Evolutionary conservation across 2,888 invertebrate species (phyloP).

Genomic region (Phortica okadai): DNA sequence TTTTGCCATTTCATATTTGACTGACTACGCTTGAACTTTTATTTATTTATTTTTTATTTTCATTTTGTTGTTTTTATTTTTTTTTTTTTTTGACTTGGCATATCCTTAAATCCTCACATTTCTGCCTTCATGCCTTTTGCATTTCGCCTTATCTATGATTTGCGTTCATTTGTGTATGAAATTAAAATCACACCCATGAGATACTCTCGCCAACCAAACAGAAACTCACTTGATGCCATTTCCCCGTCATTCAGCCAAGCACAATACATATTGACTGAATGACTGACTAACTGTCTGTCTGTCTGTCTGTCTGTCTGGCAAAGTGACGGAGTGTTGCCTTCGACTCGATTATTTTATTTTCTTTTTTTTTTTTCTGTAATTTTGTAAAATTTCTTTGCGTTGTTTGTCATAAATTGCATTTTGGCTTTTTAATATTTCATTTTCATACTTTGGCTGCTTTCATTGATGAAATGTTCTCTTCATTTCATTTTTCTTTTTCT

Average conservation of each 20-base stretch:
- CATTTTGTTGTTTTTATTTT: constrained; percentile 41
- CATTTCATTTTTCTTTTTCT: no score
- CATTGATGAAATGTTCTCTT: no score
- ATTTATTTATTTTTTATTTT: constrained; percentile 43
- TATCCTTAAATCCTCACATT: constrained; percentile 3
- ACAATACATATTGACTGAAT: background rate
- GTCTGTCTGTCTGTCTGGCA: background rate
- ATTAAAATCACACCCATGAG: constrained; percentile 77
- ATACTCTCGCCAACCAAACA: constrained; percentile 46
- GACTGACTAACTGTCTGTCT: background rate
- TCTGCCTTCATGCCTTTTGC: constrained; percentile 25
- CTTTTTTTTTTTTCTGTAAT: background rate
- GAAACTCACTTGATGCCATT: background rate
- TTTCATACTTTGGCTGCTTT: no score
- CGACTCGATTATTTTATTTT: background rate
- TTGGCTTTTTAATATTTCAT: no score
- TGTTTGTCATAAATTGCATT: no score
- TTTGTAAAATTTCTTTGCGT: no score
- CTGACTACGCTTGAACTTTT: constrained; percentile 28
- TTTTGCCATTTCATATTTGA: constrained; percentile 39
- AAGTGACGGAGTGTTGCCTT: background rate
- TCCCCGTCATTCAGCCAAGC: background rate
- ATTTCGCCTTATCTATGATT: constrained; percentile 50
- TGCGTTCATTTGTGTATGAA: constrained; percentile 76
- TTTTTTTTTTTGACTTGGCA: constrained; percentile 40